Percentiles rank a stretch among this genome's conserved stretches.
Evolutionary conservation across 2,113 vertebrate species (phyloP).

Genomic region (Sturnira hondurensis): DNA sequence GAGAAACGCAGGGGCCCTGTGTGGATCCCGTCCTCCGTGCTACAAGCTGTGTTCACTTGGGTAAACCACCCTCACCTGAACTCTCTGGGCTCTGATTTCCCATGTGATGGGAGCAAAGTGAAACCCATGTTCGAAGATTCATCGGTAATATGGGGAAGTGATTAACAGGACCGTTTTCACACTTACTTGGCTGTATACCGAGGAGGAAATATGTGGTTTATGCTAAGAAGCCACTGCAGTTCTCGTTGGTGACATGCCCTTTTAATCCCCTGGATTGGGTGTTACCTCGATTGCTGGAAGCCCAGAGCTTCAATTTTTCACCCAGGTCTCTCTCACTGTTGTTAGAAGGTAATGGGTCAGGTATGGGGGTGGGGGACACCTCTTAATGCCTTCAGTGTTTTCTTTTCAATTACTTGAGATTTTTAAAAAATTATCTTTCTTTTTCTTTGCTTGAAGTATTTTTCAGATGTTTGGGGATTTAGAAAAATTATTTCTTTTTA

Average conservation of each 20-base stretch:
- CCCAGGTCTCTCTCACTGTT: not conserved
- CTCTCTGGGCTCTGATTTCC: not conserved
- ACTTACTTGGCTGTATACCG: not conserved
- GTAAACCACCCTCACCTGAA: not conserved
- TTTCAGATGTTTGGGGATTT: not conserved
- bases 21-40: not conserved
- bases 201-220: not conserved
- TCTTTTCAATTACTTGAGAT: not conserved
- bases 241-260: not conserved
- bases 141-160: no score
- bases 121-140: not conserved
- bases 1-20: not conserved
- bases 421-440: not conserved
- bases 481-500: not conserved
- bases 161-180: not conserved
- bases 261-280: not conserved
- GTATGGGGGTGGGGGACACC: not conserved
- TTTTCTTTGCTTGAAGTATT: not conserved
- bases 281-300: not conserved
- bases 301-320: not conserved
- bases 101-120: not conserved
- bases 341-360: accelerated
- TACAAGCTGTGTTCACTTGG: not conserved
- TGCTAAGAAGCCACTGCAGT: not conserved
- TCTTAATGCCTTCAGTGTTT: not conserved